These are phyloP conservation scores for Remorina albescens DNA, from an alignment of 2,797 vertebrate species.

Conservation along the genomic window DNA sequence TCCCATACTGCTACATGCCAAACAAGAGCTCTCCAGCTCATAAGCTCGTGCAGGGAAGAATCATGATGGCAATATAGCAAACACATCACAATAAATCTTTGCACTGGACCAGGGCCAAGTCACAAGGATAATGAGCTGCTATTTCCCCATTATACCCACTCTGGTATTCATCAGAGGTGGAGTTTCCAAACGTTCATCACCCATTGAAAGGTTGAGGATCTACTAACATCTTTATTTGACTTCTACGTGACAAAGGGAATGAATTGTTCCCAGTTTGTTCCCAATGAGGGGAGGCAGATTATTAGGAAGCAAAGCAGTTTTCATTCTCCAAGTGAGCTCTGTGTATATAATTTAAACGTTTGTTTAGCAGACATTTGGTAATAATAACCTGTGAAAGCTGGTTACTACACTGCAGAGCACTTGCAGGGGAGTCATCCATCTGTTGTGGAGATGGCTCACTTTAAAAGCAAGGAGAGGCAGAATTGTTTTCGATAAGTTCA, in stretches of 20 bases:
- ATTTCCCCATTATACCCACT: conserved; percentile 68
- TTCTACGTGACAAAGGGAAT: conserved; percentile 29
- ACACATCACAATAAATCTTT: conserved; percentile 80
- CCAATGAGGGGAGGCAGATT: conserved; percentile 12
- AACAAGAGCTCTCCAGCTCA: conserved; percentile 80
- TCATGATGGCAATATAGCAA: conserved; percentile 77
- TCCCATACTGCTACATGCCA: conserved; percentile 84
- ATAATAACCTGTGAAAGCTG: conserved; percentile 65
- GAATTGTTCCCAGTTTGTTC: conserved; percentile 47
- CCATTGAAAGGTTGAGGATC: conserved; percentile 61
- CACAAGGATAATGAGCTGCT: conserved; percentile 75
- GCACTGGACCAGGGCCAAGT: conserved; percentile 74
- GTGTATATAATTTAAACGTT: conserved; percentile 43
- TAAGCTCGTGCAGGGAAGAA: conserved; percentile 79
- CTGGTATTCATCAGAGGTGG: conserved; percentile 71
- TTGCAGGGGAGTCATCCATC: conserved; percentile 66
- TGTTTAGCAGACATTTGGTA: conserved; percentile 65
- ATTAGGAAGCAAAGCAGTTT: conserved; percentile 13
- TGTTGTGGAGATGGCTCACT: conserved; percentile 63
- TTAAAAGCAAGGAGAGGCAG: conserved; percentile 44
- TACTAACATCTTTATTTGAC: conserved; percentile 64
- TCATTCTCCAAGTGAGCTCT: conserved; percentile 1
- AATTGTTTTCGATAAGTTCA: conserved; percentile 48
- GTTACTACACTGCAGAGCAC: conserved; percentile 59
- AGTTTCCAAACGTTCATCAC: conserved; percentile 67